Evolutionary conservation across 2,888 invertebrate species (phyloP).

Genomic region (Dryobota labecula): DNA sequence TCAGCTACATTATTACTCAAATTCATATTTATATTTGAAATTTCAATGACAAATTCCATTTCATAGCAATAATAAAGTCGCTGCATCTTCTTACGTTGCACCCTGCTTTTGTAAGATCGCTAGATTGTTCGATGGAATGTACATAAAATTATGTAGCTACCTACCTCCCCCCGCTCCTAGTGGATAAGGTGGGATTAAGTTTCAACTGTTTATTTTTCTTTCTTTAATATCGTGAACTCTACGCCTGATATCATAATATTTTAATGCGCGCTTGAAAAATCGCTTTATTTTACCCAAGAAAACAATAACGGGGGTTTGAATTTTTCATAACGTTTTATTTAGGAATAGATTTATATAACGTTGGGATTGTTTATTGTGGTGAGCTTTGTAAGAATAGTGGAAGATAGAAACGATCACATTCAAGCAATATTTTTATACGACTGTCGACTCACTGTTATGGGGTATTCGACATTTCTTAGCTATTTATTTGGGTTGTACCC

Average conservation of each 20-base stretch:
- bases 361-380: slow-evolving; percentile 19
- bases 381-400: background rate
- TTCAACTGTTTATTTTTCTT: slow-evolving; percentile 57
- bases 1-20: background rate
- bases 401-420: background rate
- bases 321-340: slow-evolving; percentile 48
- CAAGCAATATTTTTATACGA: background rate
- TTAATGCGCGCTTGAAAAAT: slow-evolving; percentile 54
- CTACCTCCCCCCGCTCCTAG: slow-evolving; percentile 22
- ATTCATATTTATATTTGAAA: no score
- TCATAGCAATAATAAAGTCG: background rate
- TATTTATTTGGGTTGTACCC: background rate
- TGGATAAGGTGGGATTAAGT: slow-evolving; percentile 61
- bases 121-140: slow-evolving; percentile 62
- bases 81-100: slow-evolving; percentile 16
- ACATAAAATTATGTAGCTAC: slow-evolving; percentile 65
- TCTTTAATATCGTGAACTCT: slow-evolving; percentile 50
- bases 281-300: slow-evolving; percentile 19
- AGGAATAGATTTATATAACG: slow-evolving; percentile 21
- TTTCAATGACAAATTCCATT: no score
- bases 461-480: background rate
- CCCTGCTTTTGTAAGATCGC: slow-evolving; percentile 45
- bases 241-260: slow-evolving; percentile 51
- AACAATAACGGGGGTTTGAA: slow-evolving; percentile 47
- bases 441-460: background rate